A percentile compares a stretch with the other conserved stretches of the same genome.
Conservation (phyloP, 1,140 invertebrate species). For the Ceratoteleas bidentatus region DNA sequence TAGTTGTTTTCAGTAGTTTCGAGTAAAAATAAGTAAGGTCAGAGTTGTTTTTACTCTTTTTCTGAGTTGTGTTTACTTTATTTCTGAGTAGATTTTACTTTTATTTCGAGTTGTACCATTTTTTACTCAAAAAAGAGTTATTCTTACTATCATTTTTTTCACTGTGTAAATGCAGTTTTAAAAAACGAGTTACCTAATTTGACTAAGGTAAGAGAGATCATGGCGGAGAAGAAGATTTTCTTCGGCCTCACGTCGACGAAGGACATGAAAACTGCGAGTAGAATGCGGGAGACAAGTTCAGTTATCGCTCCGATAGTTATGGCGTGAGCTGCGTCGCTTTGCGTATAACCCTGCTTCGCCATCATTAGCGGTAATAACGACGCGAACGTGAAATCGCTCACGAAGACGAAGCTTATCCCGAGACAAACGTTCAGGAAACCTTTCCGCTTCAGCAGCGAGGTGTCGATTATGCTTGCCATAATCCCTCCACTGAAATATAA, state of each 20-base stretch:
- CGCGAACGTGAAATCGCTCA: slow-evolving; percentile 75
- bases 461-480: slow-evolving; percentile 71
- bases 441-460: slow-evolving; percentile 71
- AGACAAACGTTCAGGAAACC: slow-evolving; percentile 74
- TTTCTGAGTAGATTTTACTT: too few species aligned
- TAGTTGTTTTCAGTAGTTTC: too few species aligned
- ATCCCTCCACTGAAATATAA: slow-evolving; percentile 52
- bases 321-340: slow-evolving; percentile 71
- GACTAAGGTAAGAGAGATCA: slow-evolving; percentile 73
- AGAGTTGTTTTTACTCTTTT: too few species aligned
- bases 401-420: slow-evolving; percentile 74
- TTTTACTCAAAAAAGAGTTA: too few species aligned
- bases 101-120: too few species aligned
- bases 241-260: slow-evolving; percentile 72
- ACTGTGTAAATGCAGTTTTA: too few species aligned
- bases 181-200: too few species aligned
- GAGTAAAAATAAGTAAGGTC: too few species aligned
- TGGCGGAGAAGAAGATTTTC: slow-evolving; percentile 75
- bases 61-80: too few species aligned
- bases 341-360: slow-evolving; percentile 70
- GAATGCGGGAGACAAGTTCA: slow-evolving; percentile 73
- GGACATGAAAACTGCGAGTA: slow-evolving; percentile 73
- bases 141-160: too few species aligned
- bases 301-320: slow-evolving; percentile 73
- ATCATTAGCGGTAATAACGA: slow-evolving; percentile 77